phyloP scores from a whole-genome alignment of 2,113 vertebrate species.

The Ceyx melanurus region DNA sequence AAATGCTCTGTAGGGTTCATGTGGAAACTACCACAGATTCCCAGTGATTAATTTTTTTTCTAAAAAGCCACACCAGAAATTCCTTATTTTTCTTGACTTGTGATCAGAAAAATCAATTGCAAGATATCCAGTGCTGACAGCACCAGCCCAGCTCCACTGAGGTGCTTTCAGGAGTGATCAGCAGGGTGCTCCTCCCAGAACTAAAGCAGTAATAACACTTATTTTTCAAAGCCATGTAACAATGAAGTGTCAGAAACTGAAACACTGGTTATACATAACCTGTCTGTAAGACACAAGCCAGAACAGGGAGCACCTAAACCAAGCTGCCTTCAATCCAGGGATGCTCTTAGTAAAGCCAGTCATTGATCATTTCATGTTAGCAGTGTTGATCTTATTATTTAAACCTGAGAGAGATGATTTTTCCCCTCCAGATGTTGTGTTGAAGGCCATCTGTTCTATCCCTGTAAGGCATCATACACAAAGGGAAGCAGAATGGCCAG shows the following conservation, averaged over 20 bases:
- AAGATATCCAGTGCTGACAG: not conserved
- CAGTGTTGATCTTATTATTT: not conserved
- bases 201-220: not conserved
- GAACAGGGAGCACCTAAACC: not conserved
- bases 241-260: not conserved
- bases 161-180: not conserved
- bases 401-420: not conserved
- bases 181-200: not conserved
- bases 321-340: not conserved
- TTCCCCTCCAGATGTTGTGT: not conserved
- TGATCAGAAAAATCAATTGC: not conserved
- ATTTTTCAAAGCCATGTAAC: not conserved
- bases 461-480: not conserved
- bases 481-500: not conserved
- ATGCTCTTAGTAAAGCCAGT: not conserved
- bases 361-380: not conserved
- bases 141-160: not conserved
- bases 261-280: not conserved
- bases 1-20: not conserved
- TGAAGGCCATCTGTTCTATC: not conserved
- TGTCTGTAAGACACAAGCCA: not conserved
- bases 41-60: not conserved
- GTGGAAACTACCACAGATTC: not conserved
- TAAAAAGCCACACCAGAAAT: not conserved
- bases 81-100: not conserved